A percentile compares a stretch with the other conserved stretches of the same genome.
These are phyloP conservation scores for Phyllotis vaccarum DNA, from an alignment of 2,797 vertebrate genomes.

Conservation along the genomic window DNA sequence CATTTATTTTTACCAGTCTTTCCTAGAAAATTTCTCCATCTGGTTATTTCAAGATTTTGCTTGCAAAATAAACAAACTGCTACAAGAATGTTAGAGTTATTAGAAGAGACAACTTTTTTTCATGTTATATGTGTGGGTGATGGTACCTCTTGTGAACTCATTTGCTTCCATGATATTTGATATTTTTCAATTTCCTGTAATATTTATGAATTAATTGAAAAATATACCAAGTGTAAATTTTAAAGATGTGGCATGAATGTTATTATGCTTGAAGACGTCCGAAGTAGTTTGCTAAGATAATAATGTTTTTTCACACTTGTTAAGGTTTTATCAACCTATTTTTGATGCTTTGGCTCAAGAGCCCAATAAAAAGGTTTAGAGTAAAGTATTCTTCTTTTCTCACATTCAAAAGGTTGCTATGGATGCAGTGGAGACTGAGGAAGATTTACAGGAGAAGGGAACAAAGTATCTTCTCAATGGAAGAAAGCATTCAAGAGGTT, in stretches of 20 bases:
- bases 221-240: not conserved
- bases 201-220: not conserved
- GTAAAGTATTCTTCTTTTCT: not conserved
- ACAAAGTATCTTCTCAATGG: not conserved
- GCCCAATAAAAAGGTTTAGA: not conserved
- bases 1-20: constrained; percentile 52
- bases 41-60: constrained; percentile 61
- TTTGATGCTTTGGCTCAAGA: not conserved
- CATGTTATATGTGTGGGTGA: not conserved
- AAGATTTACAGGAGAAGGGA: not conserved
- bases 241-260: not conserved
- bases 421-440: not conserved
- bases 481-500: not conserved
- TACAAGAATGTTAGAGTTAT: not conserved
- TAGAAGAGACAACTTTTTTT: constrained; percentile 23
- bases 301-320: not conserved
- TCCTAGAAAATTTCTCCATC: constrained; percentile 50
- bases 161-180: not conserved
- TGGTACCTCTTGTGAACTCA: not conserved
- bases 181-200: constrained; percentile 2
- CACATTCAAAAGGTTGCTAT: not conserved
- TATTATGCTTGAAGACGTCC: not conserved
- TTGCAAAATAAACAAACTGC: constrained; percentile 59
- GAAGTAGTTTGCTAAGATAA: not conserved
- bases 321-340: not conserved